phyloP scores from a whole-genome alignment of 1,140 invertebrate species.

The Pinna nobilis region DNA sequence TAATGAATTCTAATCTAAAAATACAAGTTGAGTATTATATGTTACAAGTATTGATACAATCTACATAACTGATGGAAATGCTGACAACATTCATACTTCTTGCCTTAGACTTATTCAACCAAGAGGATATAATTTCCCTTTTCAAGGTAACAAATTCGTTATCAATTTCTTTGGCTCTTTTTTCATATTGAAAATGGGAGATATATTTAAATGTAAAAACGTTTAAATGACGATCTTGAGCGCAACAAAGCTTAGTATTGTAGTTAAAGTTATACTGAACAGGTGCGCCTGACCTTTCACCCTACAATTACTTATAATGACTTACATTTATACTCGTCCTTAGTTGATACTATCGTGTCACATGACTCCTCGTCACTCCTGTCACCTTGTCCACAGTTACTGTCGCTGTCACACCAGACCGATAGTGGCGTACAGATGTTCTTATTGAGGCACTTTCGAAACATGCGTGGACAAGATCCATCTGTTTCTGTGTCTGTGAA shows the following conservation, averaged over 20 bases:
- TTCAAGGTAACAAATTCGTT: no score
- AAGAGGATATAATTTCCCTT: no score
- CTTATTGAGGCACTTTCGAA: conserved; percentile 2
- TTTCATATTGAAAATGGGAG: no score
- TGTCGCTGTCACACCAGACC: conserved; percentile 27
- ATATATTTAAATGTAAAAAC: background rate
- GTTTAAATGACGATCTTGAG: background rate
- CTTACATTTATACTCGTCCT: conserved; percentile 34
- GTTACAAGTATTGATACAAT: no score
- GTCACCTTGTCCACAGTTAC: conserved; percentile 35
- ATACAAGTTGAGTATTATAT: no score
- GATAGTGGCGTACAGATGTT: conserved; percentile 23
- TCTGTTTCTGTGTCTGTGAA: background rate
- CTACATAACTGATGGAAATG: no score
- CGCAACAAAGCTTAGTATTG: background rate
- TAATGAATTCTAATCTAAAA: no score
- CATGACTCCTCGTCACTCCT: conserved; percentile 31
- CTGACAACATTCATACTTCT: no score
- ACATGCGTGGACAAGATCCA: background rate
- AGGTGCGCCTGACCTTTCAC: background rate
- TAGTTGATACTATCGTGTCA: conserved; percentile 16
- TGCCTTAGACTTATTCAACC: no score
- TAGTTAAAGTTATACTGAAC: background rate
- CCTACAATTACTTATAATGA: background rate
- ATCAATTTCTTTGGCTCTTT: no score